Base-by-base conservation (phyloP, 2,888 invertebrate genomes). In the Aromia moschata region DNA sequence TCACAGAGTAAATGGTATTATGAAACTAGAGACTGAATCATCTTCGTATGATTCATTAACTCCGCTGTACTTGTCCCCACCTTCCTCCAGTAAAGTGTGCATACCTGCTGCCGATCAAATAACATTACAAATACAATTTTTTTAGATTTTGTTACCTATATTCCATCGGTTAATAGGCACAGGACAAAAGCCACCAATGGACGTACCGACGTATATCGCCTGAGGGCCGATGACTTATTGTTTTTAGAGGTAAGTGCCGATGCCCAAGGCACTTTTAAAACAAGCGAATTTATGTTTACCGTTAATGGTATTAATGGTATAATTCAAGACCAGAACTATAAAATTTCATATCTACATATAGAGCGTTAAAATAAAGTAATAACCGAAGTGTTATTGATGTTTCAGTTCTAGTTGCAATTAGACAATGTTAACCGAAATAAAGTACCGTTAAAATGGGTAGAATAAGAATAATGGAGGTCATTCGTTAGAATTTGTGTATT, bases 31-130 rank as follows among this genome's bases (percentile, higher is more conserved):
- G 60, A 55, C 66, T 70, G 68, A 70, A 68, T 70, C 70, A 70
- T 65, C 66, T 63, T 51, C 15, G 25, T 56, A 61, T 70, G 70
- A 70, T 67, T 70, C 70, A 70, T 66, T 58, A 62, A 65, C 66
- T 68, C 12, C 44, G 9, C 17, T 30, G 25, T 58, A 61, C 53
- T 60, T 58, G 56, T 51, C 59, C 60, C 56, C 56, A 58, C 58
- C 12, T 46, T 33, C 38, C 14, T 47, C 57, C 45, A 60, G 56
- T 54, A 41, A 60, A 58, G 58, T 56, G 51, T 45, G 56, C 51
- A 37, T 61, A 62, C 62, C 64, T 60, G 60, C n/a, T 47, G 36
- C 20, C 40, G 44, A 46, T 47, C 53, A 41, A 20, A 55, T 46
- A 46, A 55, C 25, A 55, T 55, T 55, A 55, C 55, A 45, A 55